Conservation (phyloP, 2,113 vertebrate species). For the Salminus brasiliensis region DNA sequence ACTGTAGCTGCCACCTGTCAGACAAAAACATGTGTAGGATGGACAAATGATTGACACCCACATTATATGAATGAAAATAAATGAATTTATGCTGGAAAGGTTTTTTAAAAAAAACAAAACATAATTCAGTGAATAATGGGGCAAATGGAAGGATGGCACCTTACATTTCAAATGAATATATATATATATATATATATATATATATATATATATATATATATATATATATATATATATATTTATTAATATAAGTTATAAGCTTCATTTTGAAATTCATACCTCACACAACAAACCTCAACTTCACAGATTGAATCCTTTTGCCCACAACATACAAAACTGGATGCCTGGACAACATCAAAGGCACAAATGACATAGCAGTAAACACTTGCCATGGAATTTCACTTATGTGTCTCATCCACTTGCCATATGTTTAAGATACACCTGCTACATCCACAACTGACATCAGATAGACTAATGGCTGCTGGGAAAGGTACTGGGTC, state of each 20-base stretch:
- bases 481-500: slow-evolving; percentile 55
- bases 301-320: not conserved
- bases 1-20: slow-evolving; percentile 59
- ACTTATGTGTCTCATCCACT: not conserved
- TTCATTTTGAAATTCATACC: too few relatives aligned
- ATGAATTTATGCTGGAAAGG: not conserved
- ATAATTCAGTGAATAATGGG: not conserved
- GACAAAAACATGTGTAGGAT: slow-evolving; percentile 25
- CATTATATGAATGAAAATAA: slow-evolving; percentile 33
- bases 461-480: slow-evolving; percentile 28
- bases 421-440: not conserved
- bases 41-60: slow-evolving; percentile 61
- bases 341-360: not conserved
- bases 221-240: too few relatives aligned
- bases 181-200: too few relatives aligned
- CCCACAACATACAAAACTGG: not conserved
- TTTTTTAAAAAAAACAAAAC: slow-evolving; percentile 33
- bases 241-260: too few relatives aligned
- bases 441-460: slow-evolving; percentile 17
- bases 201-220: too few relatives aligned
- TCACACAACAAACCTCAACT: not conserved
- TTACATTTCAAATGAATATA: too few relatives aligned
- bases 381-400: not conserved
- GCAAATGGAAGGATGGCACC: too few relatives aligned
- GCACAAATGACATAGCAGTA: not conserved